These are phyloP conservation scores for Machaerirhynchus nigripectus DNA, from an alignment of 2,113 vertebrate genomes.

Conservation along the genomic window DNA sequence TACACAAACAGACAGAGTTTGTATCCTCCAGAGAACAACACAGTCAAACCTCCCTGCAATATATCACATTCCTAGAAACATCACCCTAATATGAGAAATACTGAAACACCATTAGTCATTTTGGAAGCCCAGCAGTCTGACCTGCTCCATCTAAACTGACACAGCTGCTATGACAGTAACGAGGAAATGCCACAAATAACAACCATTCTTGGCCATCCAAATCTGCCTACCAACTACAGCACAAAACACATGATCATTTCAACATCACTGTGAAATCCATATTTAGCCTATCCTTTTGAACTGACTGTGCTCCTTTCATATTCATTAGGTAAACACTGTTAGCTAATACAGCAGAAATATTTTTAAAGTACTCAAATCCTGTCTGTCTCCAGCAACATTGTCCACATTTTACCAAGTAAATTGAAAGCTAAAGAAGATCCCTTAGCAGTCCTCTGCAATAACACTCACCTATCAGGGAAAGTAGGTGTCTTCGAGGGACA, in stretches of 20 bases:
- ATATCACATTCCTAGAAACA: not conserved
- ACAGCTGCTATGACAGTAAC: not conserved
- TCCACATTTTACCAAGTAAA: not conserved
- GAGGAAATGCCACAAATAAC: not conserved
- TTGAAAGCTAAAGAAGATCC: not conserved
- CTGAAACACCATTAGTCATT: not conserved
- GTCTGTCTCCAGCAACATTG: not conserved
- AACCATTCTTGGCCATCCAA: not conserved
- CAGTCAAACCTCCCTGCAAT: not conserved
- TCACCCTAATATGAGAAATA: not conserved
- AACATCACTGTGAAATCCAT: not conserved
- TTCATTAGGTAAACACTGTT: not conserved
- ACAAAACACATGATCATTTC: not conserved
- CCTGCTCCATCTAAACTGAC: not conserved
- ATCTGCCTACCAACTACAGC: not conserved
- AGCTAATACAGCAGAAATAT: not conserved
- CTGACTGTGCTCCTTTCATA: not conserved
- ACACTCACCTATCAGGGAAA: conserved; percentile 86
- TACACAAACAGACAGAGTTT: not conserved
- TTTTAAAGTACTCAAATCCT: not conserved
- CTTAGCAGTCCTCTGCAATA: not conserved
- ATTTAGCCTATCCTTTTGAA: not conserved
- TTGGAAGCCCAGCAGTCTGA: not conserved
- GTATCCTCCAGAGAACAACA: not conserved
- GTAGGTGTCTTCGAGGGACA: conserved; percentile 88